Base-by-base conservation (phyloP, 2,113 vertebrate genomes). In the Megatriorchis doriae region DNA sequence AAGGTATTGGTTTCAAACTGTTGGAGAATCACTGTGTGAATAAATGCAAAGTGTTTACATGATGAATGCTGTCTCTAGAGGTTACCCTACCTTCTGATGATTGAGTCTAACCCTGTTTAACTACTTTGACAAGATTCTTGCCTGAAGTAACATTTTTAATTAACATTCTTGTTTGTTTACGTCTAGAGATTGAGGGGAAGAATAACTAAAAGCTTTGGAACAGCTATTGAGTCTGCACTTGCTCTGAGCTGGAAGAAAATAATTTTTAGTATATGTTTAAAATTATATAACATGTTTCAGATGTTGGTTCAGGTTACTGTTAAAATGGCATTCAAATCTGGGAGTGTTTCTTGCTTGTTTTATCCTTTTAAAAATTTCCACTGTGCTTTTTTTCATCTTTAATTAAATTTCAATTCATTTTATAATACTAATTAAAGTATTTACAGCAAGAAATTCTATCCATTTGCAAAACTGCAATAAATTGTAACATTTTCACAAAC, bases 341-440 rank as follows among this genome's bases (percentile, higher is more conserved):
- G 97, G 97, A 96, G 96, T 87, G 94, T 91, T 97, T 97, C 80
- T 87, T 23, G 48, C 93, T 96, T 96, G 97, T 97, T 97, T 94
- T 90, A 94, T 94, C 97, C 86, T 83, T 96, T 95, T 95, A 97
- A 95, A 93, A 81, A 97, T 97, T 98, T 97, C 96, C 97, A 97
- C 96, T 97, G 96, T 93, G 88, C 80, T 96, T 97, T 97, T 97
- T 98, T 96, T 96, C 86, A 98, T 98, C 97, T 98, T 98, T 98
- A 98, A 98, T 97, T 97, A 97, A 73, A 97, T 96, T 97, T 97
- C 96, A 96, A 98, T 97, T 96, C 77, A 68, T 96, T 96, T 97
- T 97, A 94, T 94, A 96, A 96, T 95, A 87, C 84, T 88, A 97
- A 97, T 97, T 96, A 93, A 96, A 96, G 93, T 79, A 96, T 96